A percentile compares a stretch with the other conserved stretches of the same genome.
Evolutionary conservation across 2,797 vertebrate genomes (phyloP).

Genomic region (Anas acuta): DNA sequence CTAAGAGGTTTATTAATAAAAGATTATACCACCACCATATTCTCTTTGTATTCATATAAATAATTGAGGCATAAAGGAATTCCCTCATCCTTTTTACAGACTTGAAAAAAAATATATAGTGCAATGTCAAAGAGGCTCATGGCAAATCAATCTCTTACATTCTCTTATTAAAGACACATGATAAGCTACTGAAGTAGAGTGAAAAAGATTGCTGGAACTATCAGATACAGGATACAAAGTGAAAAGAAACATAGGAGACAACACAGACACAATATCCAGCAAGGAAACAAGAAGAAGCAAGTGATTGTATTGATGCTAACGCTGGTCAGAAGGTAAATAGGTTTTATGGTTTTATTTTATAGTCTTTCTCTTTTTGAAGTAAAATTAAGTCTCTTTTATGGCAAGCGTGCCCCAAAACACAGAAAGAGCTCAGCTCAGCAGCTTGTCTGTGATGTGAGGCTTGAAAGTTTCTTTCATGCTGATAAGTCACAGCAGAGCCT

Average conservation of each 20-base stretch:
- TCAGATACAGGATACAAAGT: background rate
- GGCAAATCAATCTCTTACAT: background rate
- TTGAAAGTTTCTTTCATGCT: background rate
- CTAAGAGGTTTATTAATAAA: constrained; percentile 50
- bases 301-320: background rate
- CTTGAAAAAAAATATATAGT: background rate
- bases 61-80: constrained; percentile 43
- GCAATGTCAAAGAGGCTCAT: background rate
- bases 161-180: background rate
- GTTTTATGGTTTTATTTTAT: background rate
- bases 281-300: background rate
- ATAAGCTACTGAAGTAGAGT: background rate
- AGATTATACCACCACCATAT: background rate
- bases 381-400: background rate
- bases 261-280: background rate
- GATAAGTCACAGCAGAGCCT: background rate
- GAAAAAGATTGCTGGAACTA: background rate
- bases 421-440: background rate
- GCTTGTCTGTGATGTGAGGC: background rate
- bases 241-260: background rate
- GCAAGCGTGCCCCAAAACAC: background rate
- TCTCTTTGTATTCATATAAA: constrained; percentile 19
- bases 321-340: background rate
- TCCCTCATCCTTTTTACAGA: background rate
- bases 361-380: background rate